phyloP scores from a whole-genome alignment of 2,797 vertebrate species.

The Anableps anableps region DNA sequence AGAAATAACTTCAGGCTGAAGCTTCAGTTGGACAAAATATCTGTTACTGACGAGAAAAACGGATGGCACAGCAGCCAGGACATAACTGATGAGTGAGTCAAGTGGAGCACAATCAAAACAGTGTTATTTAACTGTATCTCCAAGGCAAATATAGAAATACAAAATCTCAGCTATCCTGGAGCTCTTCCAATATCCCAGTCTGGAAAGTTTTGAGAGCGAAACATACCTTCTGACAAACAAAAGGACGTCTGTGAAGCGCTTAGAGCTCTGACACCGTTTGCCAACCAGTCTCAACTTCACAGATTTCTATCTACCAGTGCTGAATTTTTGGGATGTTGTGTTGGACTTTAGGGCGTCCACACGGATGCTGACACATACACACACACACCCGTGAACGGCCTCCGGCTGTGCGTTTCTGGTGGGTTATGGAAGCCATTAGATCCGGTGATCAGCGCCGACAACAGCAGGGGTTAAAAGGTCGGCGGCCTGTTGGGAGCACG shows the following conservation, averaged over 20 bases:
- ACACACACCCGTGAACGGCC: conserved; percentile 8
- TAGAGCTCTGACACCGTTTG: neutral
- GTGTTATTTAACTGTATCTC: neutral
- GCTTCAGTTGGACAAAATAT: neutral
- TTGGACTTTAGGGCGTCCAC: neutral
- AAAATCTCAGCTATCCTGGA: neutral
- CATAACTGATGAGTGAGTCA: neutral
- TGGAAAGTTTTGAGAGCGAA: neutral
- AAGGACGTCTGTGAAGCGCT: neutral
- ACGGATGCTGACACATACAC: neutral
- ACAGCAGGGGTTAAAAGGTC: conserved; percentile 57
- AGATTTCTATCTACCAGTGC: too few species aligned
- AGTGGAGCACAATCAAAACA: neutral
- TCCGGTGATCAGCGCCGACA: conserved; percentile 53
- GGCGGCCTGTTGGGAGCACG: conserved; percentile 44
- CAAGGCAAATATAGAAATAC: neutral
- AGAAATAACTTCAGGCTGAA: neutral
- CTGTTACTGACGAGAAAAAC: neutral
- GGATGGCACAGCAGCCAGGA: neutral
- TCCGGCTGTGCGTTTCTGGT: conserved; percentile 35
- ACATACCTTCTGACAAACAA: conserved; percentile 1
- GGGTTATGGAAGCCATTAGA: conserved; percentile 71
- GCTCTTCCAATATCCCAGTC: neutral
- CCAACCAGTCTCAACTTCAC: neutral
- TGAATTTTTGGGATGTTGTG: neutral